Percentiles rank a stretch among this genome's conserved stretches.
Evolutionary conservation across 2,797 vertebrate species (phyloP).

Genomic region (Sebastolobus alascanus): DNA sequence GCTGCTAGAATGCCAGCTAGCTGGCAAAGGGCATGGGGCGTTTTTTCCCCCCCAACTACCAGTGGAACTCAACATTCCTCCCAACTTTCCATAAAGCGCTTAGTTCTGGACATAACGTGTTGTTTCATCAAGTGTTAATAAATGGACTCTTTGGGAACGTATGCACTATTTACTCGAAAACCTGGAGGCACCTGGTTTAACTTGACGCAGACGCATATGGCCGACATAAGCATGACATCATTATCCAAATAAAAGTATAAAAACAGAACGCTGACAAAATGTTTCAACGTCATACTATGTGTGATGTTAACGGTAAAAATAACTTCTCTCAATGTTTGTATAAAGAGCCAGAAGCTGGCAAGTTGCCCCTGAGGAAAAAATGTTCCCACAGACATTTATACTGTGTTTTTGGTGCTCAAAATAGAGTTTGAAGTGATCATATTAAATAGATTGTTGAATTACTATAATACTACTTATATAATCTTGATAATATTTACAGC

Average conservation of each 20-base stretch:
- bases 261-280: constrained; percentile 32
- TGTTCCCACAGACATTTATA: background rate
- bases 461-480: background rate
- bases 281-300: background rate
- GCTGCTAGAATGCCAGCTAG: constrained; percentile 41
- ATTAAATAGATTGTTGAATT: background rate
- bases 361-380: background rate
- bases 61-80: constrained; percentile 56
- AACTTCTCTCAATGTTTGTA: constrained; percentile 35
- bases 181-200: constrained; percentile 43
- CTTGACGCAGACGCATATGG: background rate
- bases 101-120: constrained; percentile 28
- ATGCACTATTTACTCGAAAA: background rate
- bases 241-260: constrained; percentile 43
- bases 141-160: constrained; percentile 28
- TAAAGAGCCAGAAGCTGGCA: constrained; percentile 21
- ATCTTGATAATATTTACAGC: background rate
- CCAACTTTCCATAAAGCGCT: constrained; percentile 52
- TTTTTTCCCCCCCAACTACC: constrained; percentile 46
- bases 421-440: too few relatives aligned
- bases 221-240: constrained; percentile 39
- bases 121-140: constrained; percentile 43
- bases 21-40: constrained; percentile 39
- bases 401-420: background rate
- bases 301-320: constrained; percentile 44